Base-by-base conservation (phyloP, 2,113 vertebrate genomes). In the Plecotus auritus region DNA sequence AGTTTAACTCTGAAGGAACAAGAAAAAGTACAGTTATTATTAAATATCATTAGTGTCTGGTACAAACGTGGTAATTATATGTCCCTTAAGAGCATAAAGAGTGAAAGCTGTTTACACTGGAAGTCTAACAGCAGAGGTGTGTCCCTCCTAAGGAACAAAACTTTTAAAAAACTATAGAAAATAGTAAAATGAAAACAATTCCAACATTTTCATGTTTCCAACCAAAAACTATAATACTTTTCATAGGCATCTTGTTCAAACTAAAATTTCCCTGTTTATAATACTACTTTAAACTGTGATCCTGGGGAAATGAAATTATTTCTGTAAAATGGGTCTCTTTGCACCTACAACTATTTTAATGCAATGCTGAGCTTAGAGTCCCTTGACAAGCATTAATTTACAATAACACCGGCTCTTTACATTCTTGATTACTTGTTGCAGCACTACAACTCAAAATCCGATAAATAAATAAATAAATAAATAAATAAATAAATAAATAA, bases 141-240 rank as follows among this genome's bases (percentile, higher is more conserved):
- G 64, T 35, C 5, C 23, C 30, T 92, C 18, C 35, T 91, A 54
- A 83, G 70, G 12, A 87, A 54, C 8, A 90, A 74, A 67, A 13
- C n/a, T 88, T 94, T 81, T 51, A 80, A 86, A 91, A 93, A 91
- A 76, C 69, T 74, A 56, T 9, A 72, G 51, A 82, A 94, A 85
- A 95, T 16, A 89, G 49, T 40, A 87, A 87, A 74, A 85, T 73
- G 45, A 80, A 88, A 96, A 91, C 37, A 73, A 94, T 78, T 93
- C 90, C 94, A 87, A 80, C 88, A 83, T 14, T 91, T 76, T 73
- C 37, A 91, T 77, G 22, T 90, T 77, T 94, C 35, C 14, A 67
- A 35, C 17, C 28, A 45, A 3, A 81, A 94, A 91, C 72, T 59
- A 90, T 4, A 95, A 4, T 73, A 20, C 61, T 64, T 90, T 93